Evolutionary conservation across 2,113 vertebrate genomes (phyloP).

Genomic region (Sturnira hondurensis): DNA sequence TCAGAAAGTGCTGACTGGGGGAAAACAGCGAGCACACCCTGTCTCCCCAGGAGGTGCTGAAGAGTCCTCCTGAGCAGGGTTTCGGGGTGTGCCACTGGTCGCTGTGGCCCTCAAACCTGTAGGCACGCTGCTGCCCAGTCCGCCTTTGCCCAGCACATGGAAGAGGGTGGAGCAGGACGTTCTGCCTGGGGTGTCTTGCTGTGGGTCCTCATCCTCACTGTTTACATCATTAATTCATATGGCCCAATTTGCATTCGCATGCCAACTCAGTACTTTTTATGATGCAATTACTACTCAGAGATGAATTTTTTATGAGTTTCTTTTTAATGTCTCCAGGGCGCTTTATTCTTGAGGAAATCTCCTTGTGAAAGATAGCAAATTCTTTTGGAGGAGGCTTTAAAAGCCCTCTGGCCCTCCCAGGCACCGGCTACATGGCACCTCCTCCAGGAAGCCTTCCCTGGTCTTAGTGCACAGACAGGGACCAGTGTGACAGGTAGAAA

Average conservation of each 20-base stretch:
- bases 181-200: fast-evolving
- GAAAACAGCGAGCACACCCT: too few relatives aligned
- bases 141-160: fast-evolving
- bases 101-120: fast-evolving
- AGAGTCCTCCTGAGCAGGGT: neutral
- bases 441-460: neutral
- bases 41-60: neutral
- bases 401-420: neutral
- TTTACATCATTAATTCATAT: conserved; percentile 76
- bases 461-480: neutral
- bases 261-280: conserved; percentile 76
- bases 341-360: conserved; percentile 79
- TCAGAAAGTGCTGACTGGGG: neutral
- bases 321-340: conserved; percentile 81
- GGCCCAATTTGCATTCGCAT: conserved; percentile 71
- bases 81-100: neutral
- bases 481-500: fast-evolving
- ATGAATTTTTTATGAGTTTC: conserved; percentile 85
- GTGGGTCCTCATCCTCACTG: neutral
- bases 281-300: conserved; percentile 80
- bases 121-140: fast-evolving
- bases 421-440: neutral
- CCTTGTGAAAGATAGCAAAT: conserved; percentile 69
- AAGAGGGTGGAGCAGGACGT: neutral
- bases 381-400: neutral